phyloP scores from a whole-genome alignment of 2,113 vertebrate species.

The Mobula hypostoma region DNA sequence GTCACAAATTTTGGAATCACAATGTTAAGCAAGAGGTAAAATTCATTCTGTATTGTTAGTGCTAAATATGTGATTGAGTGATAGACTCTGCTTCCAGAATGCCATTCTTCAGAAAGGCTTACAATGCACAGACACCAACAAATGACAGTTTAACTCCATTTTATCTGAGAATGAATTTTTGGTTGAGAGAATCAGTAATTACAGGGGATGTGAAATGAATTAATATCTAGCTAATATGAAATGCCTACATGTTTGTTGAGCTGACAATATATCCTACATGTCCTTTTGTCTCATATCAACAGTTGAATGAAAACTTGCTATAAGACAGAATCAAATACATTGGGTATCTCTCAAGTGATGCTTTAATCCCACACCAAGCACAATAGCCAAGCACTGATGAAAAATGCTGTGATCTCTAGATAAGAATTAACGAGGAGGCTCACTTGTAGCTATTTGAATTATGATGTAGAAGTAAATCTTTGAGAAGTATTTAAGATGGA shows the following conservation, averaged over 20 bases:
- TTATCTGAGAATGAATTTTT: too few species aligned
- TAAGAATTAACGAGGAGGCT: background rate
- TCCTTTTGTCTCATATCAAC: background rate
- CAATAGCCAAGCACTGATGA: background rate
- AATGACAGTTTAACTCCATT: too few species aligned
- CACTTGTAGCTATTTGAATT: background rate
- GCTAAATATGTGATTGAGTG: too few species aligned
- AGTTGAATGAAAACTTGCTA: background rate
- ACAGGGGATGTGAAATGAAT: background rate
- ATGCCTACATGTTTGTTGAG: background rate
- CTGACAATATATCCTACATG: background rate
- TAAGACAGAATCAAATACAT: background rate
- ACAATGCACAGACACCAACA: too few species aligned
- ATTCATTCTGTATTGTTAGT: too few species aligned
- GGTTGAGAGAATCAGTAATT: background rate
- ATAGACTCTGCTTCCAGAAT: too few species aligned
- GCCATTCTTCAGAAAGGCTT: too few species aligned
- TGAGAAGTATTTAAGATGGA: constrained; percentile 31
- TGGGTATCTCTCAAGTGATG: background rate
- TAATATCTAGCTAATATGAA: background rate
- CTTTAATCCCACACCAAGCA: background rate
- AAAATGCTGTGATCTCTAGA: constrained; percentile 6
- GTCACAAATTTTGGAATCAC: background rate
- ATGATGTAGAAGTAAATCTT: constrained; percentile 18
- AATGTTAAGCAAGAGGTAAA: background rate